phyloP scores from a whole-genome alignment of 2,888 invertebrate genomes.

The Idaea straminata region DNA sequence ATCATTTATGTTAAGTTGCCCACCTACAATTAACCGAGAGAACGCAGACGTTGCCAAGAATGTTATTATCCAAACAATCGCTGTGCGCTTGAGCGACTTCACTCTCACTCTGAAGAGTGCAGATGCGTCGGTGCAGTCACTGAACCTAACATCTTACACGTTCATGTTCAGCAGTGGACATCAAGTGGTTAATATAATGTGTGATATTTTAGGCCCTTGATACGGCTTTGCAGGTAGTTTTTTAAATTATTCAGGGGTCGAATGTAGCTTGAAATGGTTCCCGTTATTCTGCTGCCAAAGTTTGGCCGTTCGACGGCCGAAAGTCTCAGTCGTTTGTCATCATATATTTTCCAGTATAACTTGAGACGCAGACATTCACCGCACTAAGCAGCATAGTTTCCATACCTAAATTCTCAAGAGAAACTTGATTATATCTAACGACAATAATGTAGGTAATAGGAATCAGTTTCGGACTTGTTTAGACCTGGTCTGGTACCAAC shows the following conservation, averaged over 20 bases:
- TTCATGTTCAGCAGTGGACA: neutral
- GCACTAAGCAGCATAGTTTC: neutral
- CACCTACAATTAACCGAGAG: neutral
- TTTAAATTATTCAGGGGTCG: too few species aligned
- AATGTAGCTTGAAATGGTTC: too few species aligned
- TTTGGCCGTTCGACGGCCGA: neutral
- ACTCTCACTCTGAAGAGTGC: conserved; percentile 21
- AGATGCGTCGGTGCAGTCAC: conserved; percentile 10
- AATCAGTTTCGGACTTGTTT: neutral
- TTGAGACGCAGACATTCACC: neutral
- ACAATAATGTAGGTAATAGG: neutral
- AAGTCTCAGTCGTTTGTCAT: neutral
- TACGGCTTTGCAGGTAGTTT: too few species aligned
- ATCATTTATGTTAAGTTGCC: neutral
- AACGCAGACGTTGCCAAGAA: conserved; percentile 16
- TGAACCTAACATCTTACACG: conserved; percentile 15
- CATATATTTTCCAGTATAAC: neutral
- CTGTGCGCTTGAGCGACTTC: conserved; percentile 25
- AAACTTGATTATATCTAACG: neutral
- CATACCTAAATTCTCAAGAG: neutral
- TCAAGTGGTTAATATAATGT: neutral
- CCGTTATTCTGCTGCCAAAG: too few species aligned
- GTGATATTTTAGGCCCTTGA: neutral
- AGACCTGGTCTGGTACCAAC: neutral
- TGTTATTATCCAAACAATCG: conserved; percentile 24